Evolutionary conservation across 2,113 vertebrate species (phyloP).

Genomic region (Pogona vitticeps): DNA sequence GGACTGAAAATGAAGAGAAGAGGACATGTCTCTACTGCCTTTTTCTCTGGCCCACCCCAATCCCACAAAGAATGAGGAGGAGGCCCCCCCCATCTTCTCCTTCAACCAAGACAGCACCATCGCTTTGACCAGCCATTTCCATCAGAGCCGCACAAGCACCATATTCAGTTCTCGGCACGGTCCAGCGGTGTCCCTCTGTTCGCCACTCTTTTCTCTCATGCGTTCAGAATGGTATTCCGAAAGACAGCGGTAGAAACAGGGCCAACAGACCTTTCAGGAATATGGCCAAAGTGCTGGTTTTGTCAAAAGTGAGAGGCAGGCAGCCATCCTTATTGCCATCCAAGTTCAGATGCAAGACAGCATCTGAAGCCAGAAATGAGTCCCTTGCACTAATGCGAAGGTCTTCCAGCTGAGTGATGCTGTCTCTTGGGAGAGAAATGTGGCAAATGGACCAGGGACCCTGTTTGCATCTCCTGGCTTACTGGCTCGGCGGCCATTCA

Average conservation of each 20-base stretch:
- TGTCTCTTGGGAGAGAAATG: background rate
- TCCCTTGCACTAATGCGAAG: too few species aligned
- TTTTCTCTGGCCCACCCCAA: too few species aligned
- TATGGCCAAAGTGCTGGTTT: too few species aligned
- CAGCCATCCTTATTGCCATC: accelerated
- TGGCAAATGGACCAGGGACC: too few species aligned
- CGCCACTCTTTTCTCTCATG: background rate
- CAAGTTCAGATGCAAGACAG: too few species aligned
- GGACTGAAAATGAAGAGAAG: background rate
- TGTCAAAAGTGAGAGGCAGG: too few species aligned
- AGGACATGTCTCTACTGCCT: background rate
- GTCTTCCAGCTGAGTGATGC: background rate
- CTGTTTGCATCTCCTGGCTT: background rate
- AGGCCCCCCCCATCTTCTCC: background rate
- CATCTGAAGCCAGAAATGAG: too few species aligned
- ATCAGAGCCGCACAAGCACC: background rate
- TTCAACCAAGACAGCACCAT: background rate
- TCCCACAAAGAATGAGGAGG: too few species aligned
- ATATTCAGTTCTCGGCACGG: too few species aligned
- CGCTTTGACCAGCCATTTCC: background rate
- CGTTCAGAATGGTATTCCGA: too few species aligned
- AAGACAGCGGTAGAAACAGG: too few species aligned
- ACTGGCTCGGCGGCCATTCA: background rate
- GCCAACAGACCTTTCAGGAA: too few species aligned
- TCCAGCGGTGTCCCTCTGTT: background rate